A percentile compares a stretch with the other conserved stretches of the same genome.
Conservation (phyloP, 2,113 vertebrate species). For the Thinocorus orbignyianus region DNA sequence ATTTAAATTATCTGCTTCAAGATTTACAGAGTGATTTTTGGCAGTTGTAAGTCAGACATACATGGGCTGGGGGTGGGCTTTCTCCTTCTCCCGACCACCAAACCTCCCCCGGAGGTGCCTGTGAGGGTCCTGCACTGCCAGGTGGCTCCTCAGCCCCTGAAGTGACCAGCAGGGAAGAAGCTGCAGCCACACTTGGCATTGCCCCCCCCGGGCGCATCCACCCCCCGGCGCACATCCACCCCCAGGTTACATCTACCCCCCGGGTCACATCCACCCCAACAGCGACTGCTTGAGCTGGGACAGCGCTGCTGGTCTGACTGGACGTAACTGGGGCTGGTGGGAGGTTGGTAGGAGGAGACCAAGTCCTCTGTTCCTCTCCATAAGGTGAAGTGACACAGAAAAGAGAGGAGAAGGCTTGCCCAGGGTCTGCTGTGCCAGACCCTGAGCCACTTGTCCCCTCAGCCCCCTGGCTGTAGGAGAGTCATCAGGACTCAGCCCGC, state of each 20-base stretch:
- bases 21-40: background rate
- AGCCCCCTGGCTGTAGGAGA: background rate
- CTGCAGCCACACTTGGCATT: fast-evolving
- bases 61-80: background rate
- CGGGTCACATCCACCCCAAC: too few species aligned
- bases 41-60: background rate
- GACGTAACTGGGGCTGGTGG: background rate
- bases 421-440: too few species aligned
- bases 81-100: background rate
- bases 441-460: background rate
- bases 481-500: background rate
- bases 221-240: too few species aligned
- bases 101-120: background rate
- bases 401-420: background rate
- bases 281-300: background rate
- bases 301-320: background rate
- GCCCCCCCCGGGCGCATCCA: background rate
- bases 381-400: background rate
- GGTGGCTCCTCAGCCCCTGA: too few species aligned
- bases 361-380: background rate
- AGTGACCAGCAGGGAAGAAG: background rate
- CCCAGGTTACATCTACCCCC: too few species aligned
- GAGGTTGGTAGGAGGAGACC: background rate
- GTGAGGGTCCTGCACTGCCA: background rate
- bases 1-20: background rate